Evolutionary conservation across 2,797 vertebrate genomes (phyloP).

Genomic region (Chromis chromis): DNA sequence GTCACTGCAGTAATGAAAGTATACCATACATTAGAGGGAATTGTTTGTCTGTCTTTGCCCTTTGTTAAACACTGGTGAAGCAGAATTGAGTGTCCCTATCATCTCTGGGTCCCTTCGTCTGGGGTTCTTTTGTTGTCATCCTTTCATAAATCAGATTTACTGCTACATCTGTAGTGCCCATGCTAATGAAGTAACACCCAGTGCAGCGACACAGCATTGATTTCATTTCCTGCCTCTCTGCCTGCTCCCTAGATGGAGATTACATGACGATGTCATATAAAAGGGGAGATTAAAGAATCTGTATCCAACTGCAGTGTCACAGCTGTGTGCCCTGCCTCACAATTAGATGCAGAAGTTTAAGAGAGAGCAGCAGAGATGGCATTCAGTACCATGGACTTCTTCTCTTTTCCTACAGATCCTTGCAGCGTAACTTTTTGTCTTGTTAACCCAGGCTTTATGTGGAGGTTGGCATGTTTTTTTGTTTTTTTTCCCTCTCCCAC

Average conservation of each 20-base stretch:
- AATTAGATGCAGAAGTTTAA: constrained; percentile 69
- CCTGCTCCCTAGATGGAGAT: constrained; percentile 76
- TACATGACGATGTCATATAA: constrained; percentile 78
- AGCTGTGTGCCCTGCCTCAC: constrained; percentile 75
- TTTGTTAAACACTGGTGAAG: constrained; percentile 51
- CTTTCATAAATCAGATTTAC: constrained; percentile 80
- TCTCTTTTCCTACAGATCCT: constrained; percentile 44
- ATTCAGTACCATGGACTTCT: constrained; percentile 18
- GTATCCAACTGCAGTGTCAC: constrained; percentile 66
- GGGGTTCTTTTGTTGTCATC: constrained; percentile 50
- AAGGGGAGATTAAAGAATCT: constrained; percentile 81
- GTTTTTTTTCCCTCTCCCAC: constrained; percentile 32
- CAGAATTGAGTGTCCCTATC: constrained; percentile 45
- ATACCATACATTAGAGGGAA: neutral
- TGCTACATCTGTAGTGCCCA: constrained; percentile 78
- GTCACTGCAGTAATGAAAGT: constrained; percentile 11
- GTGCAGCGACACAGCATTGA: constrained; percentile 76
- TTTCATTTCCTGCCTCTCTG: constrained; percentile 83
- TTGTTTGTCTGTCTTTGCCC: constrained; percentile 14
- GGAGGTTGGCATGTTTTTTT: constrained; percentile 56
- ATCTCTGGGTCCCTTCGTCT: constrained; percentile 56
- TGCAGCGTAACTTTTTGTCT: constrained; percentile 67
- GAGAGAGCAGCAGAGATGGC: constrained; percentile 37
- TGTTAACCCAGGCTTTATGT: constrained; percentile 60
- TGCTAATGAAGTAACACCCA: constrained; percentile 82